Evolutionary conservation across 1,140 invertebrate genomes (phyloP), one percentile per base, ranked within the genome.

Genomic region (Apis laboriosa): DNA sequence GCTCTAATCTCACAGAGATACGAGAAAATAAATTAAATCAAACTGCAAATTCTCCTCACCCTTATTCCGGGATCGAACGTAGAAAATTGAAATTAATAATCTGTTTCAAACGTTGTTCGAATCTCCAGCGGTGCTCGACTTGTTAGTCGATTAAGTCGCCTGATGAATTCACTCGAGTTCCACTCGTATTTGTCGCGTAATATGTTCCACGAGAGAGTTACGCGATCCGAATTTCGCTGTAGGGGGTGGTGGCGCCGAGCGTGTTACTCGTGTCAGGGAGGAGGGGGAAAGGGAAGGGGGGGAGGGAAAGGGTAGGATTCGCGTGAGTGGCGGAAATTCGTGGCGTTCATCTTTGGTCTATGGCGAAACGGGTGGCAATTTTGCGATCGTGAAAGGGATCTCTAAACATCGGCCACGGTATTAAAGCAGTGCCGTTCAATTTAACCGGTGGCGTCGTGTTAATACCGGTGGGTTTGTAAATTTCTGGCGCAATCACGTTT

Each of bases 121-220:
- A n/a, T 60, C 17, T 56, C 15, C 13, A 55, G 1, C 51, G 11
- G 15, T 28, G 13, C 12, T 21, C 58, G 34, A 66, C 73, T 64
- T 49, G 34, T 56, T 64, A 12, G 61, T 66, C 64, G 51, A 56
- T 43, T 24, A 43, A 73, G 58, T 73, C 73, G 13, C 13, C 15
- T 63, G 61, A 58, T 55, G 61, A 66, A 75, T 67, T 56, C n/a
- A 12, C 9, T 61, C 9, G 64, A 63, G 51, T 74, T 74, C 28
- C 34, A 12, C 13, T 0, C 15, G 34, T 34, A 12, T 75, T 80
- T 24, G 53, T 24, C 11, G 78, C 49, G 60, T 56, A 64, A 49
- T 24, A 60, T 55, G 79, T 75, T 80, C 49, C 43, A 75, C 79
- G 34, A 66, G n/a, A 53, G 78, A 11, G 17, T 66, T 63, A 61